A percentile compares a stretch with the other conserved stretches of the same genome.
Conservation (phyloP, 2,113 vertebrate species). For the Chaetodon auriga region DNA sequence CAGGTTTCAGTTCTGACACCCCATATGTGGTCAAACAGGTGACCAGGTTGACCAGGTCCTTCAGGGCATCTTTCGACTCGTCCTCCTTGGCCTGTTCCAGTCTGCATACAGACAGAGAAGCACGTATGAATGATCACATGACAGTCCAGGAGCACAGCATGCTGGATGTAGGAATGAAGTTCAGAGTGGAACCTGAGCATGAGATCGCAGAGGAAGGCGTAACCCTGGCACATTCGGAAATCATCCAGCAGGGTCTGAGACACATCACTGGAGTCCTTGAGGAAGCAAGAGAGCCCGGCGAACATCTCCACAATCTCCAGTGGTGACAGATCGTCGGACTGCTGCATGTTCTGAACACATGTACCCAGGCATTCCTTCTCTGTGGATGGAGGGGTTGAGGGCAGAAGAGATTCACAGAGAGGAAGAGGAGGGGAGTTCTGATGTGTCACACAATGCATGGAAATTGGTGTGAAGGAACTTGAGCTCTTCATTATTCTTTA, state of each 20-base stretch:
- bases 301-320: constrained; percentile 99
- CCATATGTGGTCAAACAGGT: constrained; percentile 95
- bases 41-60: constrained; percentile 96
- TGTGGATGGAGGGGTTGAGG: constrained; percentile 61
- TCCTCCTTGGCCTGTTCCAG: constrained; percentile 98
- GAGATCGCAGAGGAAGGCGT: constrained; percentile 96
- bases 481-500: neutral
- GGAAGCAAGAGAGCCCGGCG: constrained; percentile 96
- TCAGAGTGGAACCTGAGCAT: constrained; percentile 89
- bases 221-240: constrained; percentile 98
- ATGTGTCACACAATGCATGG: neutral
- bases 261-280: constrained; percentile 98
- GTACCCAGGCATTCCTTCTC: constrained; percentile 98
- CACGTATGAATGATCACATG: neutral
- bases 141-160: neutral
- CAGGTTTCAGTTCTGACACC: constrained; percentile 94
- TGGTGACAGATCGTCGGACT: constrained; percentile 96
- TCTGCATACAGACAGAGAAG: constrained; percentile 75
- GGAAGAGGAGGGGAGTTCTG: neutral
- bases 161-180: neutral
- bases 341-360: constrained; percentile 99
- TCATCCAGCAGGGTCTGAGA: constrained; percentile 96
- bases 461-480: neutral
- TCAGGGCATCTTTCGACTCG: constrained; percentile 96
- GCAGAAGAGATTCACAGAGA: neutral